A percentile compares a stretch with the other conserved stretches of the same genome.
Conservation (phyloP, 2,113 vertebrate genomes). For the Raja brachyura region DNA sequence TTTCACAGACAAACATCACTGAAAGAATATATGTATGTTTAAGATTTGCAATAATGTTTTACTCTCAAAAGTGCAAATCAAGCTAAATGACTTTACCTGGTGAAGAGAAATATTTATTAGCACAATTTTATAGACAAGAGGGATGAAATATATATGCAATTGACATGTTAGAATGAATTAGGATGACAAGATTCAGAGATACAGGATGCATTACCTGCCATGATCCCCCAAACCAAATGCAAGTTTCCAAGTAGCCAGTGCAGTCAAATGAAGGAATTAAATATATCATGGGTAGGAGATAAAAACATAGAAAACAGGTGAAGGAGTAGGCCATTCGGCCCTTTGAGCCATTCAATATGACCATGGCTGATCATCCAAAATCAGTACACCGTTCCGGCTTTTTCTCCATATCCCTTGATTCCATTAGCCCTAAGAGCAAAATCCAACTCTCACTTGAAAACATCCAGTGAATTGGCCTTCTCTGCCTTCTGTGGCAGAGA, state of each 20-base stretch:
- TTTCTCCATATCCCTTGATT: too few species aligned
- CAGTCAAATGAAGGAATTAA: background rate
- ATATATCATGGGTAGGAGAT: background rate
- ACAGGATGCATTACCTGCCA: background rate
- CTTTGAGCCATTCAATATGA: too few species aligned
- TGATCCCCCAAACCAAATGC: background rate
- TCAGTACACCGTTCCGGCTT: too few species aligned
- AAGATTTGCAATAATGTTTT: too few species aligned
- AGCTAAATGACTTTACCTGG: background rate
- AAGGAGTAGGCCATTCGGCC: too few species aligned
- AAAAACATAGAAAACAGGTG: too few species aligned
- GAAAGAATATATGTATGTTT: background rate
- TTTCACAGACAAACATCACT: background rate
- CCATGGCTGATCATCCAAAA: too few species aligned
- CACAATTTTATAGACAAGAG: background rate
- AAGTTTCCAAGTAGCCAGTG: background rate
- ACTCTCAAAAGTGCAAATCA: background rate
- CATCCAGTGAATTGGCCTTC: too few species aligned
- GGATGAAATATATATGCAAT: background rate
- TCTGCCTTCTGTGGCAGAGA: too few species aligned
- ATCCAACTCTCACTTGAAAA: too few species aligned
- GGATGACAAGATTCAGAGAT: background rate
- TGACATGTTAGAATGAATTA: background rate
- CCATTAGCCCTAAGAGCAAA: too few species aligned
- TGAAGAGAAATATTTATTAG: background rate